These are phyloP conservation scores for Drosophila ogumai DNA, from an alignment of 1,140 invertebrate species.

Conservation along the genomic window DNA sequence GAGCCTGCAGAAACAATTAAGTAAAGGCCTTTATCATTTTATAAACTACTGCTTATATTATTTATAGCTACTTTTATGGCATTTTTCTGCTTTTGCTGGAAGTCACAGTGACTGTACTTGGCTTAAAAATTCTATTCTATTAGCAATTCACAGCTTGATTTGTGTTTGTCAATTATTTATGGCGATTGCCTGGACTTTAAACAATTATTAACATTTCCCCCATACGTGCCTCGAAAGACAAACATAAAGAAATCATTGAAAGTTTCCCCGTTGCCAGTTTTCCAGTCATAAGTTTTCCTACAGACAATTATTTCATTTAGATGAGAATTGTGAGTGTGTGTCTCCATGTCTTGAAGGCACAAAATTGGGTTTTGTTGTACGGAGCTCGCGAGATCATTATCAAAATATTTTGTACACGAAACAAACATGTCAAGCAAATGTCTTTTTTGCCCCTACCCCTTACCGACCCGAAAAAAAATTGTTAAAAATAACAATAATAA, in stretches of 20 bases:
- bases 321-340: constrained; percentile 62
- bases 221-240: constrained; percentile 59
- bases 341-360: constrained; percentile 30
- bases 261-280: constrained; percentile 44
- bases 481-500: constrained; percentile 73
- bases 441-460: constrained; percentile 18
- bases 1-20: neutral
- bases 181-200: constrained; percentile 50
- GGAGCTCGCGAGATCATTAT: constrained; percentile 61
- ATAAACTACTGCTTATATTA: neutral
- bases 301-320: constrained; percentile 69
- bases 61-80: neutral
- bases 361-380: constrained; percentile 76
- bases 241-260: constrained; percentile 35
- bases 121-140: constrained; percentile 14
- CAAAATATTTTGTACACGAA: constrained; percentile 81
- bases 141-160: constrained; percentile 59
- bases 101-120: constrained; percentile 3
- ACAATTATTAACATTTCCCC: constrained; percentile 66
- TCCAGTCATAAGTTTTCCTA: constrained; percentile 40
- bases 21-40: neutral
- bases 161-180: constrained; percentile 65
- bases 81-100: neutral
- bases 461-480: constrained; percentile 59
- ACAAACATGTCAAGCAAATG: constrained; percentile 80